Evolutionary conservation across 2,888 invertebrate genomes (phyloP).

Genomic region (Synergus itoensis): DNA sequence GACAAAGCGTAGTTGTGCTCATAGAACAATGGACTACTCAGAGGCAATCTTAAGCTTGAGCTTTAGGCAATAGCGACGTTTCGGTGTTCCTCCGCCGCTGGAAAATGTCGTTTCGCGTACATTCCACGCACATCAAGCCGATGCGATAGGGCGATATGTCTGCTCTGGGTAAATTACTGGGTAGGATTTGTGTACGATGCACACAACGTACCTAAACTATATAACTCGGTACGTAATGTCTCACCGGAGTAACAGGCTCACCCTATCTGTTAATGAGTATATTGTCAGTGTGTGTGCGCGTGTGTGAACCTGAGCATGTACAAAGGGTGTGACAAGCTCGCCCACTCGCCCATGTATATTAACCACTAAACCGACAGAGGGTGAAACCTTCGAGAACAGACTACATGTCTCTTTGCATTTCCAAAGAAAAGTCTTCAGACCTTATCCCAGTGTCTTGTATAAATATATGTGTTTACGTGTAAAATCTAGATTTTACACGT

Average conservation of each 20-base stretch:
- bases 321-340: slow-evolving; percentile 31
- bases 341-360: slow-evolving; percentile 8
- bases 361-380: slow-evolving; percentile 23
- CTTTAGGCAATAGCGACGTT: slow-evolving; percentile 14
- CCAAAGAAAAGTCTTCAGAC: background rate
- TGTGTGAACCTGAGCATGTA: slow-evolving; percentile 4
- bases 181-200: background rate
- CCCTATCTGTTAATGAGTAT: slow-evolving; percentile 24
- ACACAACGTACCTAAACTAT: background rate
- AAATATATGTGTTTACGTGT: too few relatives aligned
- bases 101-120: background rate
- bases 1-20: slow-evolving; percentile 2
- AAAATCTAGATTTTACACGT: too few relatives aligned
- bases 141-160: slow-evolving; percentile 2
- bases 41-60: slow-evolving; percentile 9
- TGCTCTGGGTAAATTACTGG: background rate
- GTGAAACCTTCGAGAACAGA: slow-evolving; percentile 26
- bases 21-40: slow-evolving; percentile 18
- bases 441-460: background rate
- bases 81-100: background rate
- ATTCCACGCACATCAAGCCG: slow-evolving; percentile 6
- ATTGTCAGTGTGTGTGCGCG: background rate
- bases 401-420: background rate
- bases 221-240: slow-evolving; percentile 12
- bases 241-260: slow-evolving; percentile 15